Percentiles rank a stretch among this genome's conserved stretches.
Conservation (phyloP, 2,113 vertebrate species). For the Lophura nycthemera region DNA sequence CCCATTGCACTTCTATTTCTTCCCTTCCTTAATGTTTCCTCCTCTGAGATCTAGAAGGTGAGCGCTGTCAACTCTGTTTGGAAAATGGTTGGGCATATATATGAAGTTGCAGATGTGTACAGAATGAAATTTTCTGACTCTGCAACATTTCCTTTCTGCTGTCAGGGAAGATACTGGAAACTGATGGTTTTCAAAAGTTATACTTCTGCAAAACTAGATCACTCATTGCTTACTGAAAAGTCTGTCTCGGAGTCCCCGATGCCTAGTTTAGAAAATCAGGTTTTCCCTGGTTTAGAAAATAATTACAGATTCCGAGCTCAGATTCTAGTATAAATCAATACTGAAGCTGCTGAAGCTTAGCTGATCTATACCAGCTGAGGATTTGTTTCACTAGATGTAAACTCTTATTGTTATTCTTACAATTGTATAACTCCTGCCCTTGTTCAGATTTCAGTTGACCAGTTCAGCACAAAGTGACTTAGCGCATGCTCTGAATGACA, state of each 20-base stretch:
- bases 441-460: constrained; percentile 5
- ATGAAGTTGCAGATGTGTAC: not conserved
- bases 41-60: not conserved
- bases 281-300: constrained; percentile 34
- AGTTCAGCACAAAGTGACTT: constrained; percentile 27
- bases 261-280: not conserved
- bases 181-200: not conserved
- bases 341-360: not conserved
- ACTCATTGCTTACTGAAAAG: not conserved
- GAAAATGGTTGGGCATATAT: not conserved
- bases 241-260: not conserved
- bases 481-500: not conserved
- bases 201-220: not conserved
- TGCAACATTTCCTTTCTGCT: not conserved
- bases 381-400: constrained; percentile 21
- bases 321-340: not conserved
- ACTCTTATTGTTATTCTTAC: not conserved
- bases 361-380: constrained; percentile 1
- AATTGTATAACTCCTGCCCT: not conserved
- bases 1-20: not conserved
- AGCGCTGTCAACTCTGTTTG: not conserved
- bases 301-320: not conserved
- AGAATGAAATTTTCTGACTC: not conserved
- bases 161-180: not conserved
- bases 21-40: not conserved